These are phyloP conservation scores for Bryconaethiops microstoma DNA, from an alignment of 2,797 vertebrate species.

Conservation along the genomic window DNA sequence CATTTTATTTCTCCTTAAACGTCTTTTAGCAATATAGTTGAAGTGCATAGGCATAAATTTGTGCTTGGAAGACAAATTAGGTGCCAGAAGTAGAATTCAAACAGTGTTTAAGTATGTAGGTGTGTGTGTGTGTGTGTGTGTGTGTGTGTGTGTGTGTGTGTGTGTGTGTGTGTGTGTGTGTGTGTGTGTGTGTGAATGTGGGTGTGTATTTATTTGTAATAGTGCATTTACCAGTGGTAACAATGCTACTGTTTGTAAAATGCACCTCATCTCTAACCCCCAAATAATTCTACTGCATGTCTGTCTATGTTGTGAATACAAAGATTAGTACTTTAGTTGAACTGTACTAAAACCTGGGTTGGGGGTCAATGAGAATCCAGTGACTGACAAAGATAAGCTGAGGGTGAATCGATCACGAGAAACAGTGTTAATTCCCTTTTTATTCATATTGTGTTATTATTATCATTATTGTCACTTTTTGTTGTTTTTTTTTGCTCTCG, in stretches of 20 bases:
- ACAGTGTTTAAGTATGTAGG: constrained; percentile 48
- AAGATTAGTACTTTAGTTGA: constrained; percentile 43
- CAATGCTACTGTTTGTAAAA: constrained; percentile 15
- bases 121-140: constrained; percentile 43
- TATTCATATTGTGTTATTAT: constrained; percentile 22
- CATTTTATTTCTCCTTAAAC: constrained; percentile 19
- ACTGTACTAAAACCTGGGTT: background rate
- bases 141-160: constrained; percentile 45
- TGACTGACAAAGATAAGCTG: constrained; percentile 40
- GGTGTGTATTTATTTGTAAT: constrained; percentile 46
- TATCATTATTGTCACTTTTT: constrained; percentile 18
- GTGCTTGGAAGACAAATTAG: constrained; percentile 54
- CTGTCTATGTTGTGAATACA: constrained; percentile 49
- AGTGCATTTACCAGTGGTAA: constrained; percentile 41
- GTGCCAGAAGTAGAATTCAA: constrained; percentile 55
- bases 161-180: constrained; percentile 43
- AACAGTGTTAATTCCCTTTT: constrained; percentile 69
- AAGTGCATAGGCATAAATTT: constrained; percentile 62
- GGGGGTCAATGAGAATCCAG: constrained; percentile 20
- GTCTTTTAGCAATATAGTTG: constrained; percentile 71
- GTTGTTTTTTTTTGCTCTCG: constrained; percentile 61
- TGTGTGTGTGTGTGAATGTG: constrained; percentile 43
- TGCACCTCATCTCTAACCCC: constrained; percentile 36
- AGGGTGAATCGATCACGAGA: constrained; percentile 56
- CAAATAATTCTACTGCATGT: constrained; percentile 35